Conservation (phyloP, 1,140 invertebrate species). For the Whitmania pigra region DNA sequence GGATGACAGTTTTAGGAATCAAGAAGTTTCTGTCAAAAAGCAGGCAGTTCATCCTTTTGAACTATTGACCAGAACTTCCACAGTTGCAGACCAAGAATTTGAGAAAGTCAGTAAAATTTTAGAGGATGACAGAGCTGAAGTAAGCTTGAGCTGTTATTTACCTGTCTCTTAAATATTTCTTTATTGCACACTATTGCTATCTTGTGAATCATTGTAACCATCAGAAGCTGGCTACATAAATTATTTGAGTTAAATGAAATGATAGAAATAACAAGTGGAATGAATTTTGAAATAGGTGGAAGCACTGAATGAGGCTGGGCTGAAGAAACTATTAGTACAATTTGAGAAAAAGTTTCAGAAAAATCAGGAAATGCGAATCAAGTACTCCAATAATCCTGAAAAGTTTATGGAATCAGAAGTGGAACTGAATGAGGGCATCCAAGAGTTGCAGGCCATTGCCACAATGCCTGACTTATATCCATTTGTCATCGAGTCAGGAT, state of each 20-base stretch:
- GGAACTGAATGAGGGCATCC: conserved; percentile 76
- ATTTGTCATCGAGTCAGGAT: conserved; percentile 55
- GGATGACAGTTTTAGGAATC: neutral
- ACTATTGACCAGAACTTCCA: conserved; percentile 9
- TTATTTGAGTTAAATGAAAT: neutral
- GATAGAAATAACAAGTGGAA: conserved; percentile 11
- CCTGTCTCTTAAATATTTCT: neutral
- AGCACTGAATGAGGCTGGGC: conserved; percentile 66
- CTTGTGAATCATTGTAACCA: neutral
- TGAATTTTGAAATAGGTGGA: conserved; percentile 46
- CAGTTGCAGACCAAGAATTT: conserved; percentile 5
- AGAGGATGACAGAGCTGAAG: neutral
- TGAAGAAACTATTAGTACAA: conserved; percentile 71
- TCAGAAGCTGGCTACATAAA: neutral
- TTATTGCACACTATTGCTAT: neutral
- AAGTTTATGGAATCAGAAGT: conserved; percentile 99
- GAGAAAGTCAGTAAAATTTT: conserved; percentile 10
- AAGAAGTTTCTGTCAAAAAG: neutral
- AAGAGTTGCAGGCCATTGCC: conserved; percentile 81
- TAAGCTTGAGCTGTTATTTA: neutral
- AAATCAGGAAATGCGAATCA: conserved; percentile 96
- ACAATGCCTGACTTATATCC: conserved; percentile 85
- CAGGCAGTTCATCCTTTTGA: neutral
- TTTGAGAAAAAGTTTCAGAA: conserved; percentile 87
- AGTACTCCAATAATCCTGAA: conserved; percentile 89